Evolutionary conservation across 1,140 invertebrate species (phyloP), one percentile per base, ranked within the genome.

Genomic region (Drosophila parabipectinata): DNA sequence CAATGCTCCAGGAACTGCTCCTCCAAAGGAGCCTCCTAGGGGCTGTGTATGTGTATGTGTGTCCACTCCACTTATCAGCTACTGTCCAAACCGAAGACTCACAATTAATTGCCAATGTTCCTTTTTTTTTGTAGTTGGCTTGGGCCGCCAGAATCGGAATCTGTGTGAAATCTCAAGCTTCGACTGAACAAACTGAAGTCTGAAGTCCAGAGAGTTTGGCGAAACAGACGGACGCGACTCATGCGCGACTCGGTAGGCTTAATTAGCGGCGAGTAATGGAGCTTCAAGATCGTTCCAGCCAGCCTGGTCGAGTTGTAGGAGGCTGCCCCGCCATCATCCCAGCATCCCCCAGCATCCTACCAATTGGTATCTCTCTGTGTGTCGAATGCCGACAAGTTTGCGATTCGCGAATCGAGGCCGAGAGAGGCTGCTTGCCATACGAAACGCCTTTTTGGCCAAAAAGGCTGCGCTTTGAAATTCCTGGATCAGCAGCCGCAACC

Each of bases 41-140:
- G 28, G 45, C 14, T 47, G 55, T 56, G 30, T 57, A 30, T 68
- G 76, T 74, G 58, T 72, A 3, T 7, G 4, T 28, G 26, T 28
- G 78, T 87, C 82, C 82, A 82, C 82, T 87, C 61, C 74, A 81
- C 61, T 87, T 85, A 85, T 85, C 82, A 78, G 81, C 81, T 82
- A 85, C 82, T 87, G 82, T 87, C 82, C 69, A 71, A 75, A 75
- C 60, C 82, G 74, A 78, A 59, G 76, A 61, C 67, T 73, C 75
- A 77, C 79, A 87, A 87, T 88, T 87, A 87, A 88, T 87, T 87
- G 83, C 83, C 83, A 83, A 88, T 87, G 79, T 87, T 83, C 72
- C 84, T 44, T 15, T 78, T 41, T 41, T 41, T 41, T 41, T n/a
- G 12, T 41, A 15, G 74, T 72, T 44, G 18, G 39, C 54, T 67